Evolutionary conservation across 2,888 invertebrate species (phyloP), one percentile per base, ranked within the genome.

Genomic region (Platycheirus albimanus): DNA sequence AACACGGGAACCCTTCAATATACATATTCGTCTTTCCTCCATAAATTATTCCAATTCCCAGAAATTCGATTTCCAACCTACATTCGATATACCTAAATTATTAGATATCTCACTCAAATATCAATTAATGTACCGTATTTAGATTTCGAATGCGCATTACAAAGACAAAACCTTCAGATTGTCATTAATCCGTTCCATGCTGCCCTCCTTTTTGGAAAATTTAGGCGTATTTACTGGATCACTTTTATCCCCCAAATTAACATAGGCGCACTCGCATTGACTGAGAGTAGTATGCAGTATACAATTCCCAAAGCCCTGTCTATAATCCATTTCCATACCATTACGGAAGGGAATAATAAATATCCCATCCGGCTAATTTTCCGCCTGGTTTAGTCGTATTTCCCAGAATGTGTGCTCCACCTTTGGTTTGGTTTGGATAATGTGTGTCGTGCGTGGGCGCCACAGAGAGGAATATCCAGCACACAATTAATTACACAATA

Each of bases 331-430:
- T n/a, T n/a, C n/a, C n/a, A n/a, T n/a, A n/a, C 30, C 66, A 49
- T 67, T 41, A 28, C 81, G 76, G 81, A 76, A 81, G 81, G 76
- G 71, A 76, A 63, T 81, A 76, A 76, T 76, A 81, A 76, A 81
- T 81, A 56, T 81, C 24, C 81, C 71, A 76, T 72, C 76, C 81
- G 81, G 47, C 43, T 67, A 24, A 61, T 76, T 71, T 76, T 71
- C 76, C 61, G 66, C 20, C 38, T 36, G 66, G 19, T 36, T 66
- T 33, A 13, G 66, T 28, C 63, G 38, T 38, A 41, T 58, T 33
- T 28, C 10, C 20, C 33, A 36, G 24, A 61, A 61, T 51, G n/a
- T n/a, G 30, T 43, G 51, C 11, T 20, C 17, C 51, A 51, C 33
- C 6, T 30, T 17, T 15, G 10, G 13, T 6, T 3, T 11, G 11